Conservation (phyloP, 2,113 vertebrate species). For the Pelecanus crispus region DNA sequence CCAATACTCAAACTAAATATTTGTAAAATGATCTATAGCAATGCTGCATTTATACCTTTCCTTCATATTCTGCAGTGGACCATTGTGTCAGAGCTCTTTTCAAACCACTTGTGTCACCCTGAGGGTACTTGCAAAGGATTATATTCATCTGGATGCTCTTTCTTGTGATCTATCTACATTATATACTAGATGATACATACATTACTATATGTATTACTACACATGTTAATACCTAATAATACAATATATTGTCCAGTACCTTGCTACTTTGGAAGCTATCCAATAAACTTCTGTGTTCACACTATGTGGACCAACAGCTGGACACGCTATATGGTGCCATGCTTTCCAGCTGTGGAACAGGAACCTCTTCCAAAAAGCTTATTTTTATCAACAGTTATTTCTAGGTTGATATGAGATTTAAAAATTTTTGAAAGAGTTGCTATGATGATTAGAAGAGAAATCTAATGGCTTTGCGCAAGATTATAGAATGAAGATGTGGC, state of each 20-base stretch:
- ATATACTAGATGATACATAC: neutral
- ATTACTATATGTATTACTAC: neutral
- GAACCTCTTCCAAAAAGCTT: neutral
- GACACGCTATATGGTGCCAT: neutral
- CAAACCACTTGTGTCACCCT: neutral
- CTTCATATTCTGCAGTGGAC: neutral
- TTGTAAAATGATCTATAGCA: neutral
- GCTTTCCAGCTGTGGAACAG: neutral
- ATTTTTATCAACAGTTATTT: neutral
- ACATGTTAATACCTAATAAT: neutral
- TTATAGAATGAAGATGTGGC: neutral
- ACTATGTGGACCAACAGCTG: neutral
- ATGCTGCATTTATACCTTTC: neutral
- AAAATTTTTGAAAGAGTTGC: neutral
- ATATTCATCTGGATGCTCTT: neutral
- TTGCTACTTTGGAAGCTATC: neutral
- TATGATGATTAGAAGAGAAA: neutral
- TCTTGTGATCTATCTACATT: neutral
- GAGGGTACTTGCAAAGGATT: neutral
- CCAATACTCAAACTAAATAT: neutral
- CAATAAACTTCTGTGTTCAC: neutral
- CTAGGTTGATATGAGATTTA: neutral
- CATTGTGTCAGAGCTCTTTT: neutral
- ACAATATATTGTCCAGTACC: neutral
- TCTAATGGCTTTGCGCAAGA: neutral